Evolutionary conservation across 1,140 invertebrate species (phyloP), one percentile per base, ranked within the genome.

Genomic region (Antheraea mylitta): DNA sequence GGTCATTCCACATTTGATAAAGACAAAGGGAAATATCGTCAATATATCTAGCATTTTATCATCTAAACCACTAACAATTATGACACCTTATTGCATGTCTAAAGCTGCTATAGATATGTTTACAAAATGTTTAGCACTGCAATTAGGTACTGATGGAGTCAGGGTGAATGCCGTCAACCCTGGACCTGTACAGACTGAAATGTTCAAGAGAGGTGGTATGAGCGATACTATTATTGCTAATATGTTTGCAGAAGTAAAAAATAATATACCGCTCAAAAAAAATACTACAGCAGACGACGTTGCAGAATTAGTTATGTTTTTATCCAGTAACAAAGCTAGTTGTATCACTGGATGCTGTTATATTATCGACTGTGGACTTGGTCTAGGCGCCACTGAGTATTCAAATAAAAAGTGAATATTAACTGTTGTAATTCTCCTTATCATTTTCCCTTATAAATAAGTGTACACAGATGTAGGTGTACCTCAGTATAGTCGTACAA

Each of bases 81-180:
- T 94, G 70, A 88, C 94, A 63, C 93, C 95, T 0, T 98, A 98
- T 77, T 95, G 95, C 77, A 95, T 97, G 92, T 96, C 96, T 7
- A 98, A 98, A 93, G 92, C 96, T 61, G 96, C 96, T 19, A 68
- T 98, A 7, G 96, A 98, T 85, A 96, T 97, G 82, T 93, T 98
- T 45, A 97, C 96, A 3, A 93, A 95, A 77, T 96, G 95, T 68
- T 75, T 92, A 5, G 95, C 95, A 18, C 90, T 96, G 74, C 95
- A 96, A 82, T 80, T 96, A 18, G 95, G 94, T 9, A 66, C 92
- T 0, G 95, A 96, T 84, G 93, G 95, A 74, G 94, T 97, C 4
- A 92, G 96, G 78, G 96, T 97, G 0, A 98, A 98, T 86, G 89
- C 94, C 58, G 95, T 97, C 0, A 96, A 96, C 85, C 96, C 96